A percentile compares a stretch with the other conserved stretches of the same genome.
phyloP scores from a whole-genome alignment of 2,113 vertebrate species.

The Anoura caudifer region DNA sequence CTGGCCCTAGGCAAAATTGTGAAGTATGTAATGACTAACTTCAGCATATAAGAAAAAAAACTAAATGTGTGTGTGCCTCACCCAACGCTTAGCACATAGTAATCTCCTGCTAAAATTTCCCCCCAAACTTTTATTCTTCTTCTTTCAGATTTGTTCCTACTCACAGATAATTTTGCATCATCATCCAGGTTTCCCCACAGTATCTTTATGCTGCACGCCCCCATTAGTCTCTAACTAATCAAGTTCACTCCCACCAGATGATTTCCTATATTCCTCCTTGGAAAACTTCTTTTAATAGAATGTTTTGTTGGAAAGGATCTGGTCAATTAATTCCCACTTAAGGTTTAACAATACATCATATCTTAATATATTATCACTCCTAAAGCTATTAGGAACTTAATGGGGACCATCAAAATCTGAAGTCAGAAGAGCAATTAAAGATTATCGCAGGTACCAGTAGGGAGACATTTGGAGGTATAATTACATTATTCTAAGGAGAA shows the following conservation, averaged over 20 bases:
- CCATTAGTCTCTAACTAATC: background rate
- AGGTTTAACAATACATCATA: background rate
- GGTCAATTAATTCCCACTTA: constrained; percentile 33
- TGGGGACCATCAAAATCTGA: background rate
- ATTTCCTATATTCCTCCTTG: background rate
- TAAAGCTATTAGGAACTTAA: background rate
- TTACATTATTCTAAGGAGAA: background rate
- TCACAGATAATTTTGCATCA: background rate
- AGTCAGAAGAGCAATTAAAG: background rate
- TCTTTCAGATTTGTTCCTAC: background rate
- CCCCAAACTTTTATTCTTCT: background rate
- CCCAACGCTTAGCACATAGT: background rate
- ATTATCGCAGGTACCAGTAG: background rate
- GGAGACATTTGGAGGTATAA: background rate
- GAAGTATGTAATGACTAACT: background rate
- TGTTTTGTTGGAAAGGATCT: background rate
- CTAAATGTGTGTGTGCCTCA: background rate
- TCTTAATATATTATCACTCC: background rate
- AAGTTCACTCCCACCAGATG: background rate
- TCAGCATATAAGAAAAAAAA: background rate
- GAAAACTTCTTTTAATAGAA: background rate
- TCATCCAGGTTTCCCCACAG: background rate
- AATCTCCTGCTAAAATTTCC: background rate
- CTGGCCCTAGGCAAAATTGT: background rate
- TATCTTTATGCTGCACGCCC: background rate